Evolutionary conservation across 2,888 invertebrate species (phyloP), one percentile per base, ranked within the genome.

Genomic region (Malthinus flaveolus): DNA sequence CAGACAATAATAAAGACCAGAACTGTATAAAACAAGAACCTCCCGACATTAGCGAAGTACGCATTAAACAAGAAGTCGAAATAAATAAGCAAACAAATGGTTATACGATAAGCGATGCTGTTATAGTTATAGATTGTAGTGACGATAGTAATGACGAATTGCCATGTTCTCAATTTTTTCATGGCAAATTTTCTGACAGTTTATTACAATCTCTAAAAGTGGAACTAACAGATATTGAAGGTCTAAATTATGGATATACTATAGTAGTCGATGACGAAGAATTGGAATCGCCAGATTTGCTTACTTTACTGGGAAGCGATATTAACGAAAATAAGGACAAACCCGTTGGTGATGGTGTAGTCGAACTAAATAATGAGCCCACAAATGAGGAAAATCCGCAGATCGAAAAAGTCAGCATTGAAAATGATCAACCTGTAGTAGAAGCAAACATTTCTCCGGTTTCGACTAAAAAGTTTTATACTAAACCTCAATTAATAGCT

Each of bases 121-220:
- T 44, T 12, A 53, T 47, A 78, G 78, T 71, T 80, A 82, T 33
- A 70, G 82, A 83, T 48, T 83, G 82, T 71, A 83, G 82, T 66
- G 80, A 81, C 49, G 83, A 83, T 71, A 83, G 82, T 66, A 80
- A 81, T 49, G 81, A 82, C 50, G 75, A 82, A 52, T 83, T 85
- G 78, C 78, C 79, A 11, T 69, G 78, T 44, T 81, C 84, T 44
- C 80, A 85, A 36, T 80, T 85, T 1, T 83, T 84, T 12, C 7
- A 56, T 35, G 11, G 54, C n/a, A 2, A 11, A n/a, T 10, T 9
- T 12, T 44, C 23, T 12, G 60, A 60, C 7, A 56, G 32, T 11
- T 32, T 52, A 13, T 64, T 59, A 50, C 42, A 33, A 23, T 12
- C 44, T 36, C 57, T 64, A n/a, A 64, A 64, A 37, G 46, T 39